phyloP scores from a whole-genome alignment of 2,888 invertebrate species.

The Erannis defoliaria region DNA sequence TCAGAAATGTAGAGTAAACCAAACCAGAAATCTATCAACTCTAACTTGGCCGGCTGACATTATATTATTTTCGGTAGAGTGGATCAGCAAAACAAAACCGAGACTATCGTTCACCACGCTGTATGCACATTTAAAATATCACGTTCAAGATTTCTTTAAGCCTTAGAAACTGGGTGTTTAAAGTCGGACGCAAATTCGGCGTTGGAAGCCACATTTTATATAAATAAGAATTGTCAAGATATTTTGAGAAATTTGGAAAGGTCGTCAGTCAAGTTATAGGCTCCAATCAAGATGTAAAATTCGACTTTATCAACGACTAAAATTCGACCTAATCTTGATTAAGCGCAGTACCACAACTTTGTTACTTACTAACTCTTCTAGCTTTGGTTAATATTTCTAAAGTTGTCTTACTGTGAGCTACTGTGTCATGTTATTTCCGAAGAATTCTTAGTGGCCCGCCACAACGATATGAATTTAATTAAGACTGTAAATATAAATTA shows the following conservation, averaged over 20 bases:
- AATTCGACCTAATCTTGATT: constrained; percentile 35
- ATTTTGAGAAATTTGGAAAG: background rate
- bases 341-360: constrained; percentile 38
- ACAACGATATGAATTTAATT: constrained; percentile 47
- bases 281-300: constrained; percentile 2
- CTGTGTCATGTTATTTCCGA: constrained; percentile 43
- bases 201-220: background rate
- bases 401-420: constrained; percentile 40
- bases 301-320: constrained; percentile 4
- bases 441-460: constrained; percentile 15
- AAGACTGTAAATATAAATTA: constrained; percentile 84
- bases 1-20: too few relatives aligned
- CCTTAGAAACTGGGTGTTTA: too few relatives aligned
- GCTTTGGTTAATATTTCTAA: constrained; percentile 3
- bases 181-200: background rate
- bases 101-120: too few relatives aligned
- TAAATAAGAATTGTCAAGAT: background rate
- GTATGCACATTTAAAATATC: too few relatives aligned
- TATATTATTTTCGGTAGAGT: too few relatives aligned
- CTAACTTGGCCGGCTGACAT: too few relatives aligned
- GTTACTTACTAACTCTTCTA: constrained; percentile 8
- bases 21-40: too few relatives aligned
- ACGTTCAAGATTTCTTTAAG: too few relatives aligned
- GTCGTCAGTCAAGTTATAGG: background rate
- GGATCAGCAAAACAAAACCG: too few relatives aligned